Evolutionary conservation across 2,113 vertebrate genomes (phyloP), one percentile per base, ranked within the genome.

Genomic region (Istiophorus platypterus): DNA sequence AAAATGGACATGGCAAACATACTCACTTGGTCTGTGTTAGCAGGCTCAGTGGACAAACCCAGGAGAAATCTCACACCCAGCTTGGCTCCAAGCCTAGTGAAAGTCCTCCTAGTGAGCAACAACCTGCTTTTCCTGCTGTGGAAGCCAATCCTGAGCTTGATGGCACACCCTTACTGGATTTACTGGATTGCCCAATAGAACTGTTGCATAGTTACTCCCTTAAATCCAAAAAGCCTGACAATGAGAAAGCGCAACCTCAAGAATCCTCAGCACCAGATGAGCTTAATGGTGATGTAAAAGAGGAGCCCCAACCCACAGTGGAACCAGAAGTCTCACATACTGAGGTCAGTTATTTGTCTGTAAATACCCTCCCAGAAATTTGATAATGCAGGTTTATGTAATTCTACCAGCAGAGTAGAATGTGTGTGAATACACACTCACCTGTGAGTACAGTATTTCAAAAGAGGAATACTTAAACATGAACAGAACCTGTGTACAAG

Each of bases 181-280:
- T 92, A n/a, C 0, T 74, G 20, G 84, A 80, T n/a, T 90, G 77
- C 77, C 88, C 92, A 13, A 4, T 94, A 29, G 75, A 91, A 63
- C 45, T 84, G 69, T 91, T 94, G 24, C 95, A 96, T 80, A 93
- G 51, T 85, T 96, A 96, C 80, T 89, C 88, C 54, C 76, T 92
- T n/a, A 81, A 52, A 26, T 80, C 71, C 37, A 91, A 85, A 88
- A 61, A 47, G 26, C 41, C 71, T 5, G 93, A 92, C 8, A 42
- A 37, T 12, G 91, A 93, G 22, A 78, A 59, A 64, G 34, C 1
- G 1, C 11, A 64, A 3, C 52, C 11, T 20, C 13, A 51, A 59
- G 85, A 91, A 41, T 42, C 67, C 13, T 12, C 69, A 4, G 76
- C 42, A 34, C 20, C 67, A 14, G 69, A 86, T 6, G 63, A 56